These are phyloP conservation scores for Holothuria glaberrima DNA, from an alignment of 35 echinoderm and acorn worm species.

Conservation along the genomic window DNA sequence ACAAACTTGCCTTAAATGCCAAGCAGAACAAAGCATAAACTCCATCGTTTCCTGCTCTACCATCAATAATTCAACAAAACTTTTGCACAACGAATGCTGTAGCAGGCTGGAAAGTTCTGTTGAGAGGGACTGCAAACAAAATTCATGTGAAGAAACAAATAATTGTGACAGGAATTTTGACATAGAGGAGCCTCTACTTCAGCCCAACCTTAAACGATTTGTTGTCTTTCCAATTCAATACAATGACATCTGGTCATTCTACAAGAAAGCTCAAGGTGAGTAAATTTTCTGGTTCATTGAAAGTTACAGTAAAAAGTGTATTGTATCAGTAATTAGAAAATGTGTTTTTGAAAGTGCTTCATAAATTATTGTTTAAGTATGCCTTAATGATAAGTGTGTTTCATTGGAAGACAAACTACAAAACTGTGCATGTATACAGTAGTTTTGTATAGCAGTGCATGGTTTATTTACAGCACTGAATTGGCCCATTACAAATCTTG, in stretches of 20 bases:
- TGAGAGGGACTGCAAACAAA: too few species aligned
- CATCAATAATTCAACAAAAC: not conserved
- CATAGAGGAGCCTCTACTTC: slow-evolving; percentile 77
- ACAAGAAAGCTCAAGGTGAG: slow-evolving; percentile 96
- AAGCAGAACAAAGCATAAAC: not conserved
- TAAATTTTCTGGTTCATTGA: not conserved
- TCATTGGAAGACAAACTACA: too few species aligned
- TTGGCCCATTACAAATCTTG: too few species aligned
- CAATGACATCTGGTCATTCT: slow-evolving; percentile 87
- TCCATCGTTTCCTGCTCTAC: too few species aligned
- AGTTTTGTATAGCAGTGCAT: too few species aligned
- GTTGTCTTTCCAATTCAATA: slow-evolving; percentile 93
- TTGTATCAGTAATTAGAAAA: not conserved
- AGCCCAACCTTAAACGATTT: slow-evolving; percentile 64
- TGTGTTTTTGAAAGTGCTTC: not conserved
- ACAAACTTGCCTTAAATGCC: slow-evolving; percentile 15
- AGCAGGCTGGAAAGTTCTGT: not conserved
- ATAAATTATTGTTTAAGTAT: too few species aligned
- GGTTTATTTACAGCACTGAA: too few species aligned
- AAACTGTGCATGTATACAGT: too few species aligned
- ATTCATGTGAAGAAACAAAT: not conserved
- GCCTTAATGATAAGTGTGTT: too few species aligned
- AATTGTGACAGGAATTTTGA: not conserved
- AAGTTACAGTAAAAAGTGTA: not conserved
- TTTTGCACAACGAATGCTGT: not conserved